Percentiles rank a stretch among this genome's conserved stretches.
Evolutionary conservation across 2,113 vertebrate species (phyloP).

Genomic region (Triplophysa rosa): DNA sequence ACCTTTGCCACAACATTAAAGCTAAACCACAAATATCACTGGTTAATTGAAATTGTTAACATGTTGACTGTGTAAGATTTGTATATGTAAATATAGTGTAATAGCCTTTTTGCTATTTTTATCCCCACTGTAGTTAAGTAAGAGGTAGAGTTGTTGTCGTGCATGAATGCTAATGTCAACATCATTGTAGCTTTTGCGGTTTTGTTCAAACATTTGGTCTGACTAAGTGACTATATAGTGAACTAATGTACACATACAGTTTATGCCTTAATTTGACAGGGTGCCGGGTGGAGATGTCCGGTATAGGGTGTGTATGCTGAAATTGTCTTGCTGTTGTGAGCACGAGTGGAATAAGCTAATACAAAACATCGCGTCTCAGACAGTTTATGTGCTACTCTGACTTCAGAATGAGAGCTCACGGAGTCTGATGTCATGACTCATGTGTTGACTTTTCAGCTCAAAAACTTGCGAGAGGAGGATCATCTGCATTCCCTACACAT

Average conservation of each 20-base stretch:
- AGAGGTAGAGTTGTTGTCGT: too few relatives aligned
- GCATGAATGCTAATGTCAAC: too few relatives aligned
- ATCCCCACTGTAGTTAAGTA: too few relatives aligned
- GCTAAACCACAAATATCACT: neutral
- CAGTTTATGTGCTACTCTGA: neutral
- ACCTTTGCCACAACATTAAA: too few relatives aligned
- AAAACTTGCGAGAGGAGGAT: neutral
- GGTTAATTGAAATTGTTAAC: too few relatives aligned
- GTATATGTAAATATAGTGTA: too few relatives aligned
- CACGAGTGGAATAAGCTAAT: neutral
- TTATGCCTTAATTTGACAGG: neutral
- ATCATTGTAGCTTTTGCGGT: too few relatives aligned
- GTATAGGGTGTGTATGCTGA: conserved; percentile 3
- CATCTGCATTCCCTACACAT: neutral
- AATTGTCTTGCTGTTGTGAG: neutral
- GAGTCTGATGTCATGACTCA: neutral
- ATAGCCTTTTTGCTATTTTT: too few relatives aligned
- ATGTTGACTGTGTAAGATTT: too few relatives aligned
- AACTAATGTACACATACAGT: neutral
- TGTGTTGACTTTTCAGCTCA: conserved; percentile 10
- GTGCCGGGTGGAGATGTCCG: neutral
- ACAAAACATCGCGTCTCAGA: neutral
- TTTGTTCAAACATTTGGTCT: too few relatives aligned
- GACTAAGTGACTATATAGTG: neutral
- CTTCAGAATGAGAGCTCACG: neutral